Base-by-base conservation (phyloP, 2,797 vertebrate genomes). In the Muscicapa comitata region DNA sequence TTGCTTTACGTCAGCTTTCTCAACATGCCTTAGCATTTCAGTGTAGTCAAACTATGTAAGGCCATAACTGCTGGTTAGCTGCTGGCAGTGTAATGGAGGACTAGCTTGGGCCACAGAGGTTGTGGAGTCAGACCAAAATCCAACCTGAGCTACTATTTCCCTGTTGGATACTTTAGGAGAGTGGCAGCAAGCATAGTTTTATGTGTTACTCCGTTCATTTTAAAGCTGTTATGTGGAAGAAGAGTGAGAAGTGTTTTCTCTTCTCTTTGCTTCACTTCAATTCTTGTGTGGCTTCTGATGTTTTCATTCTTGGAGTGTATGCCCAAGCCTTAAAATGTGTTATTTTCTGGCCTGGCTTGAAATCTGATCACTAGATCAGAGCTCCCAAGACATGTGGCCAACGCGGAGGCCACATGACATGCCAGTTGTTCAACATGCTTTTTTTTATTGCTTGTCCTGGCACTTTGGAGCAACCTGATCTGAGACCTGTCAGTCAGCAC, bases 191-290 rank as follows among this genome's bases (percentile, higher is more conserved):
- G 38, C 9, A 13, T 61, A 0, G 0, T 5, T 59, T 8, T 43
- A 0, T 40, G 47, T 29, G 2, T 43, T 79, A 40, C 29, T 61
- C 1, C 0, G 7, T 25, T 82, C 1, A 1, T 88, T 92, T 83
- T 65, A 78, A 70, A 79, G n/a, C 10, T 62, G 9, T 80, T 51
- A 38, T 35, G 8, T 19, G n/a, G 23, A 80, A 66, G 62, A 81
- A 79, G 13, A 55, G 26, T 2, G 15, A 81, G 20, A 67, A 20
- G 13, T 40, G 12, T 72, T 59, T 88, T 76, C 4, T 10, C 35
- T 88, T 76, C 4, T 10, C 35, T 73, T 58, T 33, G 31, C 53
- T 79, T 74, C 23, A 8, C 48, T 67, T 75, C 12, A 11, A 5
- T 63, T 87, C 26, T 74, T 67, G 16, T 37, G 31, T 21, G n/a